Conservation (phyloP, 2,113 vertebrate genomes). For the Seriola aureovittata region DNA sequence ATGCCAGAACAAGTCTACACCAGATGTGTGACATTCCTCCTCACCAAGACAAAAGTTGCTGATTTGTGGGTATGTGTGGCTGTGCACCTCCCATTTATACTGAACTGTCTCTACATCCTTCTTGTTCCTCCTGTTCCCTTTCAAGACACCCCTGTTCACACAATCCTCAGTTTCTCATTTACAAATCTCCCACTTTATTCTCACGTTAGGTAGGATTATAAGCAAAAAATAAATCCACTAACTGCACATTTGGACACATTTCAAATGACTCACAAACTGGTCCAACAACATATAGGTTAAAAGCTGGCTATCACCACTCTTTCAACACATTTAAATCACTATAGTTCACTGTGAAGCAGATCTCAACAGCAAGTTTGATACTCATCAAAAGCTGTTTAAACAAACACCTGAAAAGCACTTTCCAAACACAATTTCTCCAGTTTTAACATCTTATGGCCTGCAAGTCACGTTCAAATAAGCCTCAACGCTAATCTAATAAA, state of each 20-base stretch:
- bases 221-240: too few species aligned
- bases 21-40: constrained; percentile 63
- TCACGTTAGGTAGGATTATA: background rate
- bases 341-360: background rate
- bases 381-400: background rate
- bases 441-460: background rate
- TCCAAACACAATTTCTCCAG: background rate
- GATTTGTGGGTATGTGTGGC: background rate
- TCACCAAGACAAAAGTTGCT: background rate
- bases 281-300: background rate
- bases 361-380: background rate
- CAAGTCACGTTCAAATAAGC: background rate
- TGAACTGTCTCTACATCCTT: background rate
- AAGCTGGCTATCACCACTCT: background rate
- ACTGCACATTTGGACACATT: too few species aligned
- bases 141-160: background rate
- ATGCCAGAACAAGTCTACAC: constrained; percentile 53
- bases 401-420: background rate
- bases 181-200: background rate
- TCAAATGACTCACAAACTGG: too few species aligned
- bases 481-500: too few species aligned
- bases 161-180: background rate
- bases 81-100: background rate
- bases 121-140: background rate
- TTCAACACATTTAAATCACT: background rate